Conservation (phyloP, 2,113 vertebrate genomes). For the Sander lucioperca region DNA sequence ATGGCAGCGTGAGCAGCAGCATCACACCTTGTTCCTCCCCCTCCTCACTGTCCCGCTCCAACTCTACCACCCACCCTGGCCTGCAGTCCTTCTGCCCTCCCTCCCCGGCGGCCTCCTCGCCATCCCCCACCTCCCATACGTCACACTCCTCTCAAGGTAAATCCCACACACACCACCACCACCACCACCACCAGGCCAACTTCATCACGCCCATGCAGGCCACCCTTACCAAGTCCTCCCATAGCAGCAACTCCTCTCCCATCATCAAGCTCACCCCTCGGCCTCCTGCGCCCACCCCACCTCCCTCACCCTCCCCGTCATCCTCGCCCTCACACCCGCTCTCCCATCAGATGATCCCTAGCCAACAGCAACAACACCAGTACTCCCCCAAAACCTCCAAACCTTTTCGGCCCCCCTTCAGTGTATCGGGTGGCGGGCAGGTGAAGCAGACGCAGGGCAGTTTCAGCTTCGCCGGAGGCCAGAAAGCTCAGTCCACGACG, state of each 20-base stretch:
- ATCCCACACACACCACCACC: constrained; percentile 76
- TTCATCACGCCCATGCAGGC: constrained; percentile 88
- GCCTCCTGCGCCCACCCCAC: constrained; percentile 72
- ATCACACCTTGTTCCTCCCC: constrained; percentile 60
- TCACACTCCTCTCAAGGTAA: constrained; percentile 63
- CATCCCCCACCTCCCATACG: constrained; percentile 66
- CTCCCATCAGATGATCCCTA: constrained; percentile 62
- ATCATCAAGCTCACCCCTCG: constrained; percentile 85
- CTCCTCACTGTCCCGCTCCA: constrained; percentile 82
- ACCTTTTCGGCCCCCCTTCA: constrained; percentile 73
- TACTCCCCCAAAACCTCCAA: constrained; percentile 72
- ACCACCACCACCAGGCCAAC: constrained; percentile 84
- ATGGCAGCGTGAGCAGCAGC: constrained; percentile 69
- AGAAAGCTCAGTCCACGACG: constrained; percentile 61
- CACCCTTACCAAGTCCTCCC: constrained; percentile 85
- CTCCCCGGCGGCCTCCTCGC: constrained; percentile 82
- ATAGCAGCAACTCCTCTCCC: constrained; percentile 82
- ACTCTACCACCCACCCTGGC: constrained; percentile 57
- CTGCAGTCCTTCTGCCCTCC: constrained; percentile 75
- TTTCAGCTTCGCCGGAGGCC: constrained; percentile 66
- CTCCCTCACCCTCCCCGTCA: constrained; percentile 74
- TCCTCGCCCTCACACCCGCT: constrained; percentile 69
- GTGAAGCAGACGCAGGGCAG: constrained; percentile 60
- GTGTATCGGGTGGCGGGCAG: constrained; percentile 53
- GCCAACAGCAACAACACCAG: constrained; percentile 72